phyloP scores from a whole-genome alignment of 2,797 vertebrate genomes.

The Neostethus bicornis region DNA sequence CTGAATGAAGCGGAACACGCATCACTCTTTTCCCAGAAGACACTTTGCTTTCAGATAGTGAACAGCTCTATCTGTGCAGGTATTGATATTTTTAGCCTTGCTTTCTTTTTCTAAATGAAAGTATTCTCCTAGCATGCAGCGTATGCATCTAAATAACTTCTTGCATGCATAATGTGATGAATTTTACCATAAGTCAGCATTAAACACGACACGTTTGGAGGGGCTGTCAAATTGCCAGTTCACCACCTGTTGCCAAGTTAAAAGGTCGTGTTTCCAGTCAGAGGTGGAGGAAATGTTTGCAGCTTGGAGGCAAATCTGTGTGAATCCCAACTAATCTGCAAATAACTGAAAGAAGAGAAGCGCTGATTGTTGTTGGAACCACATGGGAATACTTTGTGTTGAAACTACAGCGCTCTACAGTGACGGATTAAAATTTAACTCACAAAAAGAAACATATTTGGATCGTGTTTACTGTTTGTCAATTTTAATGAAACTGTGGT shows the following conservation, averaged over 20 bases:
- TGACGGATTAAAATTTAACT: too few species aligned
- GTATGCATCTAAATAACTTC: not conserved
- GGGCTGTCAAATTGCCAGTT: not conserved
- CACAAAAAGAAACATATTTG: too few species aligned
- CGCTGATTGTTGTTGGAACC: not conserved
- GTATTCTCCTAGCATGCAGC: too few species aligned
- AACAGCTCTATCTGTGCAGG: not conserved
- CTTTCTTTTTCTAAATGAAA: too few species aligned
- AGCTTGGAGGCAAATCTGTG: slow-evolving; percentile 4
- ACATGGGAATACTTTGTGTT: not conserved
- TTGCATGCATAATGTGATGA: too few species aligned
- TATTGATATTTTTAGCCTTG: not conserved
- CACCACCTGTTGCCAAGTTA: slow-evolving; percentile 15
- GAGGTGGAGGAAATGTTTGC: slow-evolving; percentile 4
- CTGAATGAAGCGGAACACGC: not conserved
- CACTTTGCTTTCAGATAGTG: not conserved
- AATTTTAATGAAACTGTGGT: too few species aligned
- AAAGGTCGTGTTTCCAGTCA: slow-evolving; percentile 18
- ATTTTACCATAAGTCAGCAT: slow-evolving; percentile 5
- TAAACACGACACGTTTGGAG: slow-evolving; percentile 12
- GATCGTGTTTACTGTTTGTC: too few species aligned
- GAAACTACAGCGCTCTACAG: too few species aligned
- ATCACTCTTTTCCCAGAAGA: not conserved
- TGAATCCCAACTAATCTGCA: not conserved
- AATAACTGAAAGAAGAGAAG: not conserved